Base-by-base conservation (phyloP, 2,113 vertebrate genomes). In the Cheirogaleus medius region DNA sequence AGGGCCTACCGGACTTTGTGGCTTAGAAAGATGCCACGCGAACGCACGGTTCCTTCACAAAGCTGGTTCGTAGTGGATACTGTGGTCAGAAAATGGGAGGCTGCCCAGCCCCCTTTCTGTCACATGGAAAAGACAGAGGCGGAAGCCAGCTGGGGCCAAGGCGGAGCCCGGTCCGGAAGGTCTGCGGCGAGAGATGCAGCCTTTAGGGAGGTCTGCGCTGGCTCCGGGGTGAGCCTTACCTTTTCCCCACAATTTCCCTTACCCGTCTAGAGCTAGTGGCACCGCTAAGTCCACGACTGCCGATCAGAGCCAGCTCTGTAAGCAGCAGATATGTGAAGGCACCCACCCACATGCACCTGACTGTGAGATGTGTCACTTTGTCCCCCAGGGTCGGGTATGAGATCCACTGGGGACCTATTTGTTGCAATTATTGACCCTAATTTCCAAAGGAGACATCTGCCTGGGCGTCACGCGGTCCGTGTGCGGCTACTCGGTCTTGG, bases 381-480 rank as follows among this genome's bases (percentile, higher is more conserved):
- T 84, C 10, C 14, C 1, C 0, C n/a, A 23, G n/a, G 34, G 66
- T 14, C 21, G 1, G 63, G 13, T 17, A 14, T 15, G 42, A 17
- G 29, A 8, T 8, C 32, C 1, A 12, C 52, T 2, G 4, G 13
- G 32, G 2, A n/a, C 71, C 25, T 4, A 29, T 47, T 37, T 39
- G 47, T 14, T 78, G 34, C 32, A 3, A 3, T 2, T 20, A 25
- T 1, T 0, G 54, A 23, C 4, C 60, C 25, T 11, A 2, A 25
- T 71, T 89, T 32, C 74, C 29, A 14, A 39, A 44, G 32, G 34
- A 32, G 32, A 32, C 3, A 0, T 20, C 3, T 12, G 34, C 54
- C 7, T 23, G 42, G 20, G 42, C 42, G 1, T 8, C 37, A 2
- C 0, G 2, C 1, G 73, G 1, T 2, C 27, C 3, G n/a, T 4